Percentiles rank a stretch among this genome's conserved stretches.
phyloP scores from a whole-genome alignment of 2,797 vertebrate species.

The Rhinichthys osculus region DNA sequence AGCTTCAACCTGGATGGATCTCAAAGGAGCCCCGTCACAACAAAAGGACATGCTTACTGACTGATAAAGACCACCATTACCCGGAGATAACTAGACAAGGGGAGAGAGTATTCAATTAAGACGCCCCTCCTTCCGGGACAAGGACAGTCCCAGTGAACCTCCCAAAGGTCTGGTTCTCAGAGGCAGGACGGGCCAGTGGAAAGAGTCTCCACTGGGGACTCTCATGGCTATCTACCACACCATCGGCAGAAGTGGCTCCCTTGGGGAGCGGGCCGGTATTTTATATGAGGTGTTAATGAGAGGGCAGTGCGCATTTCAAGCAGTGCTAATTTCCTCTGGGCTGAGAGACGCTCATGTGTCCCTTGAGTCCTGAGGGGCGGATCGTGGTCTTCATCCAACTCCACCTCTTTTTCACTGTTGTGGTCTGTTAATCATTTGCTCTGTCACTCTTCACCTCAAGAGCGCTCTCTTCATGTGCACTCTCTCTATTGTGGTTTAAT shows the following conservation, averaged over 20 bases:
- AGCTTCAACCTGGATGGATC: constrained; percentile 59
- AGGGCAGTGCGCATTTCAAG: constrained; percentile 53
- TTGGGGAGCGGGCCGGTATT: constrained; percentile 52
- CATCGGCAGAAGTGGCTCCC: constrained; percentile 59
- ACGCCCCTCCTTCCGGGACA: constrained; percentile 51
- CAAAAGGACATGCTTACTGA: constrained; percentile 56
- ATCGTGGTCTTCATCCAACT: constrained; percentile 43
- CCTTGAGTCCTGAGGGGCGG: constrained; percentile 64
- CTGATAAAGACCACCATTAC: constrained; percentile 64
- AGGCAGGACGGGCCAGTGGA: constrained; percentile 45
- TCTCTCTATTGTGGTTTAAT: constrained; percentile 7
- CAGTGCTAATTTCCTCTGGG: constrained; percentile 60
- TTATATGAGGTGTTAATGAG: constrained; percentile 53
- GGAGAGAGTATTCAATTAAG: constrained; percentile 65
- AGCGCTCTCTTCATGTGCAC: constrained; percentile 13
- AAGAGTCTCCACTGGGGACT: constrained; percentile 48
- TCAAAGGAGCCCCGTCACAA: constrained; percentile 56
- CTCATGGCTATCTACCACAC: constrained; percentile 62
- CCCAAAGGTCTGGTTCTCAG: constrained; percentile 65
- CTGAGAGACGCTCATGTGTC: constrained; percentile 58
- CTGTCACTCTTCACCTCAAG: constrained; percentile 24
- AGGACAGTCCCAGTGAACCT: constrained; percentile 62
- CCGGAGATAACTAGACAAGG: constrained; percentile 63
- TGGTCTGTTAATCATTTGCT: constrained; percentile 55
- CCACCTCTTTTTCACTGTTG: constrained; percentile 34